Conservation (phyloP, 2,113 vertebrate species). For the Phyllostomus discolor region DNA sequence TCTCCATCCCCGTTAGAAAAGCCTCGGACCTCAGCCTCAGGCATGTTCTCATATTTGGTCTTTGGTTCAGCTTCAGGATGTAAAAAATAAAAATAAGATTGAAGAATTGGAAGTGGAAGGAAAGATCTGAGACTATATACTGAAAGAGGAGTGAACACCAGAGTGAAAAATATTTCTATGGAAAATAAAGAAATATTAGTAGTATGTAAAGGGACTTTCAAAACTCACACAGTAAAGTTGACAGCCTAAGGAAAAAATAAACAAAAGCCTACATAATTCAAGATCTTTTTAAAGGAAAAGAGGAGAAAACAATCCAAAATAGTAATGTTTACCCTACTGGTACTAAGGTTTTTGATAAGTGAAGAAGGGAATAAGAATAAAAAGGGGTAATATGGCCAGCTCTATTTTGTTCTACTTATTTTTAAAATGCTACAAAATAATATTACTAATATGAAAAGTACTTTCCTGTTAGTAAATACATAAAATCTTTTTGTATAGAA, state of each 20-base stretch:
- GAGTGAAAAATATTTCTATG: background rate
- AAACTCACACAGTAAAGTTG: background rate
- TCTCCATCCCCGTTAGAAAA: background rate
- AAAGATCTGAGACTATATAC: background rate
- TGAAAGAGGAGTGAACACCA: background rate
- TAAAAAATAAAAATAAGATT: background rate
- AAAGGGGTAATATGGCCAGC: background rate
- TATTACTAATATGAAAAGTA: background rate
- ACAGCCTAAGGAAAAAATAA: background rate
- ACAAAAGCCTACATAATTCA: background rate
- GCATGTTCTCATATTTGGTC: background rate
- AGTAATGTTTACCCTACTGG: background rate
- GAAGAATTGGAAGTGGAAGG: background rate
- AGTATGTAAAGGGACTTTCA: background rate
- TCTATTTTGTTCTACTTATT: background rate
- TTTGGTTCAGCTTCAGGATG: background rate
- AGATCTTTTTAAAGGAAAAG: background rate
- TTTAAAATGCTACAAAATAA: background rate
- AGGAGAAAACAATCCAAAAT: background rate
- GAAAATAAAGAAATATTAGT: background rate
- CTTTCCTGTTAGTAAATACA: background rate
- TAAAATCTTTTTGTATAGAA: background rate
- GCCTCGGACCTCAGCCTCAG: background rate
- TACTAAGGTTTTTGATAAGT: background rate
- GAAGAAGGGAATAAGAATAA: background rate